Conservation (phyloP, 1,140 invertebrate genomes). For the Leptestheria dahalacensis region DNA sequence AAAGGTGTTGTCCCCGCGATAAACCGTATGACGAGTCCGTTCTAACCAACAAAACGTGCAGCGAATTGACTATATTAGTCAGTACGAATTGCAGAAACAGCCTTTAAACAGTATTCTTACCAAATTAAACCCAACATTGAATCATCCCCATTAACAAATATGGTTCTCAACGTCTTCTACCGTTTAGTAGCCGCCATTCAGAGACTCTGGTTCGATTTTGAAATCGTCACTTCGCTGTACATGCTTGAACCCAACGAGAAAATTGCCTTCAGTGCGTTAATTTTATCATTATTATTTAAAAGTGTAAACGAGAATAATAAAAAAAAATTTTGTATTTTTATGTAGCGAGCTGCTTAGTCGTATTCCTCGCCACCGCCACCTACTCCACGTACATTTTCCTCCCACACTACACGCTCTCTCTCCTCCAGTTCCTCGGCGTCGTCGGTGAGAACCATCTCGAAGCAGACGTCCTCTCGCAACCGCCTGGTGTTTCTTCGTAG, state of each 20-base stretch:
- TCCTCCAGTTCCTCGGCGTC: neutral
- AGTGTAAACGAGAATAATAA: neutral
- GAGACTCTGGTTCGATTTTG: neutral
- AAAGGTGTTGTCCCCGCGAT: no score
- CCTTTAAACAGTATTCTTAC: neutral
- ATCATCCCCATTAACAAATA: no score
- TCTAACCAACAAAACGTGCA: no score
- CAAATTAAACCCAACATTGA: neutral
- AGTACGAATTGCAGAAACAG: neutral
- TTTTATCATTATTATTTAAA: neutral
- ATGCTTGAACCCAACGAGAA: neutral
- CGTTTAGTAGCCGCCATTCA: neutral
- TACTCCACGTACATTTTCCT: neutral
- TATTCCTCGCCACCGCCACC: neutral
- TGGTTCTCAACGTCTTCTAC: neutral
- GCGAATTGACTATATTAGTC: no score
- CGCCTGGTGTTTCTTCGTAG: neutral
- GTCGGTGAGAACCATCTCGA: neutral
- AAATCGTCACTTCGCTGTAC: neutral
- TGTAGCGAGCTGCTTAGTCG: neutral
- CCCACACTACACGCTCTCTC: neutral
- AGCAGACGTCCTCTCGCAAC: no score
- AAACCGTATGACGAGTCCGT: no score
- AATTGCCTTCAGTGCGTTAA: neutral
- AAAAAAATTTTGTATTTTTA: neutral